Evolutionary conservation across 2,797 vertebrate species (phyloP).

Genomic region (Lepidocolaptes lacrymiger): DNA sequence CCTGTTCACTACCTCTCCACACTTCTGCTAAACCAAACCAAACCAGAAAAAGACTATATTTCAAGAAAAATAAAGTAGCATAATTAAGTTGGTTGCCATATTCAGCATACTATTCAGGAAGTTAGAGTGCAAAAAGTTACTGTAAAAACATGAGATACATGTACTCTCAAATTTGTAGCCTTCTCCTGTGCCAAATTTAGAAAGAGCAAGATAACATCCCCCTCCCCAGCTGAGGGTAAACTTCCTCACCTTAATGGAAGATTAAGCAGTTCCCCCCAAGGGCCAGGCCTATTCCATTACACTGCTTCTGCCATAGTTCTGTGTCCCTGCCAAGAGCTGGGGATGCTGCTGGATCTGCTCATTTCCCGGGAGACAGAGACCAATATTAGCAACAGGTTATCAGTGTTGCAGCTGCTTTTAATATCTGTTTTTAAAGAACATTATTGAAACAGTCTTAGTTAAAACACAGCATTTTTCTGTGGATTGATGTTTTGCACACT

Average conservation of each 20-base stretch:
- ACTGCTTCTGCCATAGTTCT: not conserved
- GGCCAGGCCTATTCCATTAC: not conserved
- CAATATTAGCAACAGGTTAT: not conserved
- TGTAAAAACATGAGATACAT: not conserved
- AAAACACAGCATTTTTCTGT: not conserved
- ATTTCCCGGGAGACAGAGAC: not conserved
- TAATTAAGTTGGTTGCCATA: not conserved
- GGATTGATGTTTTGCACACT: not conserved
- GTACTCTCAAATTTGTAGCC: not conserved
- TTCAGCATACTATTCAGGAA: not conserved
- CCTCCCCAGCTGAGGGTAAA: not conserved
- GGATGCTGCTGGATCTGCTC: not conserved
- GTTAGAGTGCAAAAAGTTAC: not conserved
- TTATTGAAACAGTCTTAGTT: not conserved
- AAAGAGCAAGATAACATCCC: not conserved
- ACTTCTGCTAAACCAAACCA: not conserved
- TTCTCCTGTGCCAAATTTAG: not conserved
- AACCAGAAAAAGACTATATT: not conserved
- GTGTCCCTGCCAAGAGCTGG: not conserved
- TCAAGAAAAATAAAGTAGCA: slow-evolving; percentile 24
- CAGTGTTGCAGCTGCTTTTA: not conserved
- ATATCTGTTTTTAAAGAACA: not conserved
- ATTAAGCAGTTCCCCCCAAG: not conserved
- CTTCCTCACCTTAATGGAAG: not conserved
- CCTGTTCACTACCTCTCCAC: not conserved